phyloP scores from a whole-genome alignment of 37 sponge, comb jelly and placozoan species.

The Ephydatia muelleri region DNA sequence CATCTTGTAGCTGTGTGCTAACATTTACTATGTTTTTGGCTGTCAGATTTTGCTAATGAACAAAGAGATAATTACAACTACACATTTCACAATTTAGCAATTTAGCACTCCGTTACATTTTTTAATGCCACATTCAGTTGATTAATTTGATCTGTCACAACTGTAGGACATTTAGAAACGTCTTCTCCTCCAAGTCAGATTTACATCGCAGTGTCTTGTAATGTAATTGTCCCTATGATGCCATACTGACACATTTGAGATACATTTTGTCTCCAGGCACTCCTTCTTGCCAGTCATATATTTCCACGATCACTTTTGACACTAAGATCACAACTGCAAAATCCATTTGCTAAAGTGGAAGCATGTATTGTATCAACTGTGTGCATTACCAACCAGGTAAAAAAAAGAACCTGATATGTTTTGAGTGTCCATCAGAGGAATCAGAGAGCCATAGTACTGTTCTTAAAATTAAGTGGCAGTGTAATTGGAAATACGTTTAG shows the following conservation, averaged over 20 bases:
- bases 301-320: slow-evolving; percentile 2
- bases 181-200: not conserved
- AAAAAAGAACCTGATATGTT: not conserved
- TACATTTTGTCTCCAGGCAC: not conserved
- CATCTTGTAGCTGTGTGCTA: not conserved
- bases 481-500: not conserved
- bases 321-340: slow-evolving; percentile 15
- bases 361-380: too few relatives aligned
- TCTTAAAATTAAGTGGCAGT: not conserved
- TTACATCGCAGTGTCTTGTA: not conserved
- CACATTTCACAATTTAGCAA: too few relatives aligned
- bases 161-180: slow-evolving; percentile 14
- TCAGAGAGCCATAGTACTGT: not conserved
- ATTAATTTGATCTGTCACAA: not conserved
- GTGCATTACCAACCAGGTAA: too few relatives aligned
- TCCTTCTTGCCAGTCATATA: slow-evolving; percentile 39
- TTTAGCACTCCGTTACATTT: not conserved
- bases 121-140: not conserved
- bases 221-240: not conserved
- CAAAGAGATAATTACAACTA: not conserved
- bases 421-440: not conserved
- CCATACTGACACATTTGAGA: not conserved
- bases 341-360: slow-evolving; percentile 21
- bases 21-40: not conserved
- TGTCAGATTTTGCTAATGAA: not conserved